Base-by-base conservation (phyloP, 2,888 invertebrate species). In the Arrhopalites spinosus region DNA sequence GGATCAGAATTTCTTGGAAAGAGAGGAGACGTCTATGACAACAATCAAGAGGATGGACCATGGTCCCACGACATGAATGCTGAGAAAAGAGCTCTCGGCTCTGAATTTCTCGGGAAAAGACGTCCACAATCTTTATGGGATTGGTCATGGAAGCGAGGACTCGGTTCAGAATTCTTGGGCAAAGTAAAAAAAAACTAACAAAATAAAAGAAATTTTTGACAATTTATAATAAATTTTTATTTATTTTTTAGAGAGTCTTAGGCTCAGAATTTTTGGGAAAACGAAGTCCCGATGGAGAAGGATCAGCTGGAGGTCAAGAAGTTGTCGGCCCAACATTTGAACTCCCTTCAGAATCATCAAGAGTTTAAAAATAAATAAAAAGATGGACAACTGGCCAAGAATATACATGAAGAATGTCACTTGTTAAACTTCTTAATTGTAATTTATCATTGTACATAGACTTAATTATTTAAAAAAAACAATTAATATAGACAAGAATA, bases 1-100 rank as follows among this genome's bases (percentile, higher is more conserved):
- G 82, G 79, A 2, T 79, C 79, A 23, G 80, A 80, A 73, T 79
- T 81, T 73, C 74, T 81, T 2, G 80, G 81, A 5, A 77, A 81
- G 45, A 43, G 77, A 27, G 59, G 64, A 50, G 69, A 70, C 20
- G 45, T 0, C 66, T 45, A 7, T n/a, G 36, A 36, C 36, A 36
- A 36, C 36, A 36, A 36, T 11, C n/a, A n/a, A n/a, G n/a, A n/a
- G n/a, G n/a, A 17, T 43, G 23, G n/a, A 20, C 66, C 15, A 29
- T 30, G 15, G 20, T 1, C 45, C 23, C 36, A 70, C 50, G 66
- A 72, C 3, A 15, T 61, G 17, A 23, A 25, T 47, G 45, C 66
- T 30, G 79, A 73, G 43, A 80, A 81, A 50, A 74, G 82, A 13
- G 73, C 73, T 2, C 36, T 81, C 29, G 80, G 82, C n/a, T 78